Percentiles rank a stretch among this genome's conserved stretches.
phyloP scores from a whole-genome alignment of 2,888 invertebrate species.

The Linyphia triangularis region DNA sequence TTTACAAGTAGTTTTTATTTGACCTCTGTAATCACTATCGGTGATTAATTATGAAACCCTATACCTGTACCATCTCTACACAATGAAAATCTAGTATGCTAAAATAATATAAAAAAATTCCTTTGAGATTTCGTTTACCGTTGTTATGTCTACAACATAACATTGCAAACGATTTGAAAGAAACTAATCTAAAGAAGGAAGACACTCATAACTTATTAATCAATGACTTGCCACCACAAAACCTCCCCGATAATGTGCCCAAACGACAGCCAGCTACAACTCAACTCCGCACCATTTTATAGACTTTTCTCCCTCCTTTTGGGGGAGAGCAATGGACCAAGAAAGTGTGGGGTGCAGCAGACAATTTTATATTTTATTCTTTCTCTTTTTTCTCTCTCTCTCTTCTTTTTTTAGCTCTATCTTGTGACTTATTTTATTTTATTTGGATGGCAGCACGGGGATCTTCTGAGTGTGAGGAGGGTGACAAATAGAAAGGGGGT shows the following conservation, averaged over 20 bases:
- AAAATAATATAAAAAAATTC: no score
- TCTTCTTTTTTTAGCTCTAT: neutral
- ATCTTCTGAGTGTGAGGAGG: neutral
- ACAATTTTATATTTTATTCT: neutral
- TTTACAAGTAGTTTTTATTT: no score
- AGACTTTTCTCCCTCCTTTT: neutral
- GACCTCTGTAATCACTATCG: no score
- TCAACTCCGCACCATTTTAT: neutral
- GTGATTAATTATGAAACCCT: no score
- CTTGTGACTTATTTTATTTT: slow-evolving; percentile 16
- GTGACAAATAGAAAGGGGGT: slow-evolving; percentile 58
- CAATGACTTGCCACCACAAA: no score
- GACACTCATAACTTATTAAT: no score
- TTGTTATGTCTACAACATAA: no score
- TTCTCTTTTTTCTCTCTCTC: neutral
- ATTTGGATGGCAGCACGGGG: slow-evolving; percentile 4
- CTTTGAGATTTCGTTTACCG: no score
- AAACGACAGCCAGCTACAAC: neutral
- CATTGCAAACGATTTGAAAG: no score
- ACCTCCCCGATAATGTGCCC: neutral
- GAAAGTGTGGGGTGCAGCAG: neutral
- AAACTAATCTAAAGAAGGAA: no score
- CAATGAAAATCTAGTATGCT: no score
- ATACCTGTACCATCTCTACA: no score
- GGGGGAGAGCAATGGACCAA: neutral